Evolutionary conservation across 2,113 vertebrate species (phyloP), one percentile per base, ranked within the genome.

Genomic region (Gallinago jamesoni): DNA sequence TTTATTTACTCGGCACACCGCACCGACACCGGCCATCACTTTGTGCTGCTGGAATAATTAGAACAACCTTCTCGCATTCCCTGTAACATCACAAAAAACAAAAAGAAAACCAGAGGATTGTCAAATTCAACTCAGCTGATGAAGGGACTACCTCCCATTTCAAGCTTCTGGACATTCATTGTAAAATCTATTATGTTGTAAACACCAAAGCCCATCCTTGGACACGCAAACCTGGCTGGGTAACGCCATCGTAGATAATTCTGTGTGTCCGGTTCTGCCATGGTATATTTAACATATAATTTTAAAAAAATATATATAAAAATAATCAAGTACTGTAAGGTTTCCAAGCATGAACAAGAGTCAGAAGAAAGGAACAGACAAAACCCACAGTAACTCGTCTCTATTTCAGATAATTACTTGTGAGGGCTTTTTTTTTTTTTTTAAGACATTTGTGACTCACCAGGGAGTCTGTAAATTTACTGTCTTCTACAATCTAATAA

Each of bases 401-500:
- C 93, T 92, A 83, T 95, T 97, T 94, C 85, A 95, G 84, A 96
- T 96, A 98, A 98, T 98, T 95, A 92, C 88, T 78, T 91, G 90
- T 81, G 83, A 96, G 93, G 50, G 33, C 9, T 57, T 85, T 97
- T 37, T 37, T 37, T 37, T 37, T 37, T 37, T 37, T 95, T 97
- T 83, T 12, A 95, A 97, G 89, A 87, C 66, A 52, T 84, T 91
- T 94, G 95, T 83, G 91, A 95, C 91, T 96, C 97, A 96, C 90
- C 23, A 86, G 96, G 95, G 97, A 98, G 67, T 47, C 84, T 67
- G 94, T 45, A 89, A 93, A 97, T 96, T 97, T 96, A 97, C 89
- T 92, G 90, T 94, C 82, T 97, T 96, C 76, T 52, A 33, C 97
- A 95, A 96, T 87, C 94, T 97, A 97, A 98, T 97, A 93, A 97